phyloP scores from a whole-genome alignment of 2,888 invertebrate species.

The Amiota mariae region DNA sequence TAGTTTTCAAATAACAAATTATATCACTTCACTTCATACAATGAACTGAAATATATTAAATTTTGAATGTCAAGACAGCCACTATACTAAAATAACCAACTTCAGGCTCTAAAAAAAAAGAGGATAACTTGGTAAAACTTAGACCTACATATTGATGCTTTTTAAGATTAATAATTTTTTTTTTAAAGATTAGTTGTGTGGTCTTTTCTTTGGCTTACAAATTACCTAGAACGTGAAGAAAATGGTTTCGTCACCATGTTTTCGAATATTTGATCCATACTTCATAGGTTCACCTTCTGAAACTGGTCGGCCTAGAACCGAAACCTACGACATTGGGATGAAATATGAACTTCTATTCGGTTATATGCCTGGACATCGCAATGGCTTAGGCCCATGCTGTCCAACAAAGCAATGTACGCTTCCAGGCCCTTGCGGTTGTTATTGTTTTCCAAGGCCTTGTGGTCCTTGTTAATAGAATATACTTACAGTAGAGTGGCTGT shows the following conservation, averaged over 20 bases:
- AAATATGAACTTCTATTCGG: not conserved
- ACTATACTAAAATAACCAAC: not conserved
- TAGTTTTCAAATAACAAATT: too few relatives aligned
- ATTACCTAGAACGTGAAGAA: too few relatives aligned
- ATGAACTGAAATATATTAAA: not conserved
- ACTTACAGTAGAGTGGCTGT: not conserved
- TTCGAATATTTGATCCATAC: not conserved
- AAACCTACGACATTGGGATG: not conserved
- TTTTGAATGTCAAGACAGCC: not conserved
- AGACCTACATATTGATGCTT: too few relatives aligned
- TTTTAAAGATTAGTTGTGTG: too few relatives aligned
- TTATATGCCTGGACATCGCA: slow-evolving; percentile 1
- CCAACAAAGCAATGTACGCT: not conserved
- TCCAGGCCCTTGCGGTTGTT: not conserved
- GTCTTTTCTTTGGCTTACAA: too few relatives aligned
- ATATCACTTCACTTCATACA: too few relatives aligned
- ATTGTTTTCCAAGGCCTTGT: not conserved
- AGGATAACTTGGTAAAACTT: too few relatives aligned
- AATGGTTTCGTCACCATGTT: not conserved
- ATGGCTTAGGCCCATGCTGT: slow-evolving; percentile 18
- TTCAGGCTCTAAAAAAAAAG: too few relatives aligned
- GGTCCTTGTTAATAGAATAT: not conserved
- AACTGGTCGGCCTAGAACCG: not conserved
- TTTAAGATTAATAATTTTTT: too few relatives aligned
- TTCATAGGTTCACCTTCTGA: not conserved